Evolutionary conservation across 2,113 vertebrate species (phyloP).

Genomic region (Podilymbus podiceps): DNA sequence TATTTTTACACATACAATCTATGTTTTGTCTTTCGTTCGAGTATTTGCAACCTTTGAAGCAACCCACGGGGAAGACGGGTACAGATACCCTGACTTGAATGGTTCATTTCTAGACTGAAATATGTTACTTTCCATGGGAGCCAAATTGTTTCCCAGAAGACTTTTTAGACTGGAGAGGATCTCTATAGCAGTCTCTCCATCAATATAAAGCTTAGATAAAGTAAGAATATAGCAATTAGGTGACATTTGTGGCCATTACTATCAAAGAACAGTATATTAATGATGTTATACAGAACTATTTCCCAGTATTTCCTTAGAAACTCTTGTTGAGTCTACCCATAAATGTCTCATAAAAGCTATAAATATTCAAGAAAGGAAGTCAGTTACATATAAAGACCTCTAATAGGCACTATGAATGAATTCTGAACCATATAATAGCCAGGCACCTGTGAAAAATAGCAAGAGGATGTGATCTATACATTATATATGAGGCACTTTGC

Average conservation of each 20-base stretch:
- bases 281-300: conserved; percentile 60
- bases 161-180: not conserved
- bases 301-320: conserved; percentile 67
- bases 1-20: not conserved
- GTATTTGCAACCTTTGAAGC: not conserved
- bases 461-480: conserved; percentile 66
- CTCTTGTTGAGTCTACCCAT: conserved; percentile 64
- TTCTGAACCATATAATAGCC: conserved; percentile 55
- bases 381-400: conserved; percentile 67
- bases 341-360: conserved; percentile 69
- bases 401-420: conserved; percentile 67
- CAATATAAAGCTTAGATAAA: conserved; percentile 3
- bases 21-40: not conserved
- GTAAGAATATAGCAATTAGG: conserved; percentile 45
- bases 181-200: not conserved
- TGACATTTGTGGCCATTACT: conserved; percentile 55
- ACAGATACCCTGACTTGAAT: not conserved
- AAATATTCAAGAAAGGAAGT: conserved; percentile 72
- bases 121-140: not conserved
- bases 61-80: not conserved
- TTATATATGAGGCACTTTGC: conserved; percentile 64
- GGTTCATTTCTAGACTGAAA: not conserved
- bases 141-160: conserved; percentile 34
- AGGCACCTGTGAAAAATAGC: conserved; percentile 67
- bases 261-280: conserved; percentile 59